Conservation (phyloP, 2,113 vertebrate species). For the Spea bombifrons region DNA sequence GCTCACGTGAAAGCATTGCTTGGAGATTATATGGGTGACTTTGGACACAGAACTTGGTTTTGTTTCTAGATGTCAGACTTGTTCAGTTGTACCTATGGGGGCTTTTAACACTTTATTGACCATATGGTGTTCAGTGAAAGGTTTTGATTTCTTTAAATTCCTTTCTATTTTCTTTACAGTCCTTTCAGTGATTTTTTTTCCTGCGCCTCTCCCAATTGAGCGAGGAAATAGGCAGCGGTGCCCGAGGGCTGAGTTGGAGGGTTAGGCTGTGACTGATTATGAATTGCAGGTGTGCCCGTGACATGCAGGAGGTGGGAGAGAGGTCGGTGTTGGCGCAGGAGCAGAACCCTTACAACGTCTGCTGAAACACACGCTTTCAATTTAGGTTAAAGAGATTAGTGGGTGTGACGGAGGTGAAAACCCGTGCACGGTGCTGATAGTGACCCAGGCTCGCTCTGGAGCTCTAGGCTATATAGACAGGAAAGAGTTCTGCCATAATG, state of each 20-base stretch:
- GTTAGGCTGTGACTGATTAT: slow-evolving; percentile 70
- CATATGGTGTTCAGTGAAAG: too few relatives aligned
- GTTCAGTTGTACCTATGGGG: too few relatives aligned
- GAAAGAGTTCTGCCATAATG: slow-evolving; percentile 16
- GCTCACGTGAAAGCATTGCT: too few relatives aligned
- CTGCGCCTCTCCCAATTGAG: not conserved
- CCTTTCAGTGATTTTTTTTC: too few relatives aligned
- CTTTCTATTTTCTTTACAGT: too few relatives aligned
- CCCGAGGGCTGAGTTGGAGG: slow-evolving; percentile 7
- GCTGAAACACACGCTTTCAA: slow-evolving; percentile 71
- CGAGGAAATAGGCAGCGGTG: not conserved
- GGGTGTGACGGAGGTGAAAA: slow-evolving; percentile 48
- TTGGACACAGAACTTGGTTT: too few relatives aligned
- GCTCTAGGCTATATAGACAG: slow-evolving; percentile 51
- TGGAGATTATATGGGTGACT: too few relatives aligned
- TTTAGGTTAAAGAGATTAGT: slow-evolving; percentile 66
- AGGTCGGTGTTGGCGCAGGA: slow-evolving; percentile 69
- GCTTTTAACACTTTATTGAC: too few relatives aligned
- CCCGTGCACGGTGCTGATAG: slow-evolving; percentile 3
- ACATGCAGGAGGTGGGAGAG: slow-evolving; percentile 59
- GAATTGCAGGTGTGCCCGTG: slow-evolving; percentile 89
- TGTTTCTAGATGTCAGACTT: too few relatives aligned
- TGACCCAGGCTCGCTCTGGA: slow-evolving; percentile 49
- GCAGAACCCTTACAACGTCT: slow-evolving; percentile 58
- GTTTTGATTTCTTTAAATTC: too few relatives aligned